Conservation (phyloP, 2,113 vertebrate species). For the Dipodomys stephensi region DNA sequence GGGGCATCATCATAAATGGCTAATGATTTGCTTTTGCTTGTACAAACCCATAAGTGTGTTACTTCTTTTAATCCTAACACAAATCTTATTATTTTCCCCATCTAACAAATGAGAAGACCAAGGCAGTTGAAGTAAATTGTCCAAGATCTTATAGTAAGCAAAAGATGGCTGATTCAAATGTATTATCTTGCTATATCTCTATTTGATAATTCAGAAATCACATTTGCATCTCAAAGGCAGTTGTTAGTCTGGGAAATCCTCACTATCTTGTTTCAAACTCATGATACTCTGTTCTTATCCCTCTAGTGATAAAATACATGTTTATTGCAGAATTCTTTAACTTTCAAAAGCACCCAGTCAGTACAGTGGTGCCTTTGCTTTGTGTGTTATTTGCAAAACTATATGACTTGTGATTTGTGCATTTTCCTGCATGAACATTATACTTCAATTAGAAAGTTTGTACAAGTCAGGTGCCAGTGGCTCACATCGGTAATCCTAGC, state of each 20-base stretch:
- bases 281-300: not conserved
- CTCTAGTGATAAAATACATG: conserved; percentile 18
- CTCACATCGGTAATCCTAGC: no score
- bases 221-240: conserved; percentile 48
- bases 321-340: conserved; percentile 52
- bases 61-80: conserved; percentile 53
- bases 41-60: not conserved
- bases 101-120: conserved; percentile 55
- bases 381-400: conserved; percentile 45
- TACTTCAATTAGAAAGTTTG: conserved; percentile 54
- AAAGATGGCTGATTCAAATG: not conserved
- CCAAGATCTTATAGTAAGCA: not conserved
- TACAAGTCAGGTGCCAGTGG: no score
- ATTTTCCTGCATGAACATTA: conserved; percentile 22
- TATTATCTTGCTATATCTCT: conserved; percentile 16
- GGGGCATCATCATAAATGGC: conserved; percentile 25
- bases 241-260: conserved; percentile 25
- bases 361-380: not conserved
- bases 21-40: conserved; percentile 37
- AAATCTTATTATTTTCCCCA: conserved; percentile 16
- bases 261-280: conserved; percentile 33
- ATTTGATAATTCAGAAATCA: conserved; percentile 39
- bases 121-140: conserved; percentile 12
- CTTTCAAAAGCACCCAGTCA: conserved; percentile 3
- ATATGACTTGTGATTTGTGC: not conserved